Conservation (phyloP, 2,888 invertebrate genomes). For the Zhuqinia jingwanae region DNA sequence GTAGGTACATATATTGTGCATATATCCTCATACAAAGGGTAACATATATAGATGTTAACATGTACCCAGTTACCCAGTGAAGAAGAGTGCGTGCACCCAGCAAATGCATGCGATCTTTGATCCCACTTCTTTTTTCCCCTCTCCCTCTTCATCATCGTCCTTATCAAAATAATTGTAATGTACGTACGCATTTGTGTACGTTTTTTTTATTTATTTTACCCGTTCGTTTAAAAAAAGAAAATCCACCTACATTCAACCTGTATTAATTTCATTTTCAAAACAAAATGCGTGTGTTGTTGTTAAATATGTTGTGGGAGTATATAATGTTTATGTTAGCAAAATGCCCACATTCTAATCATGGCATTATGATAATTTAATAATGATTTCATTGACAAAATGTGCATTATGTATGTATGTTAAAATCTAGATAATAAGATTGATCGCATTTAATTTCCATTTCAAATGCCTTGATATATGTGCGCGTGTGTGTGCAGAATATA, state of each 20-base stretch:
- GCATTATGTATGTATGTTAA: background rate
- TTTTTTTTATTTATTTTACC: slow-evolving; percentile 6
- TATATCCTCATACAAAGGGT: too few relatives aligned
- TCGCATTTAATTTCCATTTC: slow-evolving; percentile 42
- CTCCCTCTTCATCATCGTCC: slow-evolving; percentile 13
- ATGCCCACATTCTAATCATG: slow-evolving; percentile 42
- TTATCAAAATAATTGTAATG: slow-evolving; percentile 28
- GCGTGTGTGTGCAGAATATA: background rate
- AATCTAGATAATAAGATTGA: background rate
- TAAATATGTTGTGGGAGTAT: background rate
- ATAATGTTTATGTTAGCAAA: too few relatives aligned
- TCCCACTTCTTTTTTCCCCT: slow-evolving; percentile 44
- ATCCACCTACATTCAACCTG: slow-evolving; percentile 54
- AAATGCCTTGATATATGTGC: background rate
- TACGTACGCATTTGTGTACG: background rate
- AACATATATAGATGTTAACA: background rate
- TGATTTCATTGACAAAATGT: slow-evolving; percentile 26
- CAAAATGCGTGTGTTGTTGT: background rate
- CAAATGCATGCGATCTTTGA: slow-evolving; percentile 61
- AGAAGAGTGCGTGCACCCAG: slow-evolving; percentile 47
- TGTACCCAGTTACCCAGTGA: background rate
- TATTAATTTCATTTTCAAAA: slow-evolving; percentile 52
- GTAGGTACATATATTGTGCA: too few relatives aligned
- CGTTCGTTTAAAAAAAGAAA: slow-evolving; percentile 18
- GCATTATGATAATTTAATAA: slow-evolving; percentile 64